phyloP scores from a whole-genome alignment of 2,888 invertebrate species.

The Agelastica alni region DNA sequence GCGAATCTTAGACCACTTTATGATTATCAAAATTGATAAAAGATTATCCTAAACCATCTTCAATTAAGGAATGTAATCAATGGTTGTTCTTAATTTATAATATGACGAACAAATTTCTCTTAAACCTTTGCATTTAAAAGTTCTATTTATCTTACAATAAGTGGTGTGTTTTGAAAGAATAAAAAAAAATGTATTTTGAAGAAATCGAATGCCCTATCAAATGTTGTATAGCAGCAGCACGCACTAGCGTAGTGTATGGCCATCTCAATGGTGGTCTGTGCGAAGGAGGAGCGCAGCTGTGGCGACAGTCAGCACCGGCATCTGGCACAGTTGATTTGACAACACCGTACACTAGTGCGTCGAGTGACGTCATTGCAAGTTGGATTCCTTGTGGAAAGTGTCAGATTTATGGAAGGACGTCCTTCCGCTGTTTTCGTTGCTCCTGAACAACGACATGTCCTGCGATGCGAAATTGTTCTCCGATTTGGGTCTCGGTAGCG shows the following conservation, averaged over 20 bases:
- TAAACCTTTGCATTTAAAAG: no score
- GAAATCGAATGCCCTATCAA: background rate
- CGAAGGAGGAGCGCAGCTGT: conserved; percentile 44
- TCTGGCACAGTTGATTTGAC: conserved; percentile 44
- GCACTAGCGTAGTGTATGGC: conserved; percentile 42
- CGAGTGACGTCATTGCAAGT: conserved; percentile 74
- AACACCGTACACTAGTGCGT: conserved; percentile 64
- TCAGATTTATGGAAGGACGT: conserved; percentile 79
- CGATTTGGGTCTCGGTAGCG: conserved; percentile 79
- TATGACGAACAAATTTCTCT: no score
- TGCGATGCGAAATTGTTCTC: conserved; percentile 77
- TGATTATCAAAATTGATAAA: no score
- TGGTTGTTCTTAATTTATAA: no score
- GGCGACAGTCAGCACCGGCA: conserved; percentile 44
- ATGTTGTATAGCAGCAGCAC: conserved; percentile 23
- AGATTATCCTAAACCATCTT: no score
- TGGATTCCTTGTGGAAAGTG: conserved; percentile 72
- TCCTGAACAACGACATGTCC: conserved; percentile 67
- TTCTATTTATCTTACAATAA: no score
- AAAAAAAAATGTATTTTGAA: no score
- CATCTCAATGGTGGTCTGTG: conserved; percentile 43
- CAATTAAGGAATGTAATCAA: no score
- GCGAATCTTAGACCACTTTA: no score
- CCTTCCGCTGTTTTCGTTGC: conserved; percentile 60
- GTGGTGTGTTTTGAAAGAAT: no score